phyloP scores from a whole-genome alignment of 2,113 vertebrate species.

The Pontoporia blainvillei region DNA sequence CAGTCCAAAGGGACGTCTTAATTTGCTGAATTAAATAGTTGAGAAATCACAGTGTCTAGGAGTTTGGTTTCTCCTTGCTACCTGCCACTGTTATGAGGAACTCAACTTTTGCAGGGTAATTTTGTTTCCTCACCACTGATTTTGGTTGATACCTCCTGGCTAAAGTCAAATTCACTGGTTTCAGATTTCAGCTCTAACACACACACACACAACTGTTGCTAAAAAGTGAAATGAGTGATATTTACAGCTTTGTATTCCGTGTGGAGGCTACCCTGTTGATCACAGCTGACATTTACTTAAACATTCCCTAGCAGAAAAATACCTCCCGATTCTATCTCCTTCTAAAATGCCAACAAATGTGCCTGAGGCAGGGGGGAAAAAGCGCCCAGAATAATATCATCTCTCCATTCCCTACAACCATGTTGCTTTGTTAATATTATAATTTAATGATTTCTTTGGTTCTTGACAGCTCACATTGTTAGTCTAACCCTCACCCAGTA shows the following conservation, averaged over 20 bases:
- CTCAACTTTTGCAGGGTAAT: background rate
- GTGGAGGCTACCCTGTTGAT: constrained; percentile 47
- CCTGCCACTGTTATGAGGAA: background rate
- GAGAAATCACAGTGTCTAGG: background rate
- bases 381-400: constrained; percentile 5
- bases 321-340: constrained; percentile 8
- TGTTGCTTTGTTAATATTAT: constrained; percentile 53
- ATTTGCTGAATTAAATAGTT: background rate
- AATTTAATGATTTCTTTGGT: constrained; percentile 59
- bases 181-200: background rate
- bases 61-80: background rate
- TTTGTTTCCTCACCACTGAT: background rate
- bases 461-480: constrained; percentile 42
- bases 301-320: constrained; percentile 52
- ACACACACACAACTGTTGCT: background rate
- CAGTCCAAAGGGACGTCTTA: background rate
- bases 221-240: constrained; percentile 48
- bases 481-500: constrained; percentile 36
- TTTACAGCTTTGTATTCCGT: constrained; percentile 43
- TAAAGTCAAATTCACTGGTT: background rate
- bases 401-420: constrained; percentile 29
- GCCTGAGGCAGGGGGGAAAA: background rate
- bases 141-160: background rate
- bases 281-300: constrained; percentile 65
- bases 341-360: constrained; percentile 44